phyloP scores from a whole-genome alignment of 2,113 vertebrate species.

The Bufo gargarizans region DNA sequence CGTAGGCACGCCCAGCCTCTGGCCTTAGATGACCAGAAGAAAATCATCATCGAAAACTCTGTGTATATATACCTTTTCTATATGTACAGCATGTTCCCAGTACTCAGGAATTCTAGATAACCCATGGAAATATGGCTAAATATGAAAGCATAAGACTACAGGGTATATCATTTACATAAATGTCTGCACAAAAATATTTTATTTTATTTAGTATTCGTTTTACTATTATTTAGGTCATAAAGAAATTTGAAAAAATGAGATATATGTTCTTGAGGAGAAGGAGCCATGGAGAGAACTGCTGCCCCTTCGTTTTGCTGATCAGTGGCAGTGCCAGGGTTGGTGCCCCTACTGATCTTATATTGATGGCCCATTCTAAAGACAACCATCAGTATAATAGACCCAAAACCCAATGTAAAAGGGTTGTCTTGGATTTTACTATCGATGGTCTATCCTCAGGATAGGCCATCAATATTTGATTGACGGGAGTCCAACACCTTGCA shows the following conservation, averaged over 20 bases:
- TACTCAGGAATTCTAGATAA: conserved; percentile 61
- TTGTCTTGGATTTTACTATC: no score
- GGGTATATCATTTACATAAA: background rate
- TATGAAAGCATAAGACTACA: background rate
- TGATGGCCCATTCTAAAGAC: no score
- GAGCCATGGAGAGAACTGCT: no score
- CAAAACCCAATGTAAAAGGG: no score
- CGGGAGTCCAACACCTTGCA: no score
- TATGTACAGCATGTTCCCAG: background rate
- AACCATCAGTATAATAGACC: no score
- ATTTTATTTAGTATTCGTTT: background rate
- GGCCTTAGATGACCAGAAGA: conserved; percentile 48
- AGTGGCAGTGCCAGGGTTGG: no score
- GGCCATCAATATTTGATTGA: no score
- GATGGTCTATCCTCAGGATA: no score
- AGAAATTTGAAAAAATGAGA: background rate
- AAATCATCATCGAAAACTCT: background rate
- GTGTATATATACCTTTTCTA: background rate
- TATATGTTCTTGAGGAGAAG: background rate
- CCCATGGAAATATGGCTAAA: background rate
- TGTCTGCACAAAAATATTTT: background rate
- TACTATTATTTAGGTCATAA: background rate
- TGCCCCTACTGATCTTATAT: no score
- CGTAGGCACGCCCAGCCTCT: conserved; percentile 32
- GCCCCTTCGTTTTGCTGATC: no score